Evolutionary conservation across 2,113 vertebrate species (phyloP).

Genomic region (Coturnix japonica): DNA sequence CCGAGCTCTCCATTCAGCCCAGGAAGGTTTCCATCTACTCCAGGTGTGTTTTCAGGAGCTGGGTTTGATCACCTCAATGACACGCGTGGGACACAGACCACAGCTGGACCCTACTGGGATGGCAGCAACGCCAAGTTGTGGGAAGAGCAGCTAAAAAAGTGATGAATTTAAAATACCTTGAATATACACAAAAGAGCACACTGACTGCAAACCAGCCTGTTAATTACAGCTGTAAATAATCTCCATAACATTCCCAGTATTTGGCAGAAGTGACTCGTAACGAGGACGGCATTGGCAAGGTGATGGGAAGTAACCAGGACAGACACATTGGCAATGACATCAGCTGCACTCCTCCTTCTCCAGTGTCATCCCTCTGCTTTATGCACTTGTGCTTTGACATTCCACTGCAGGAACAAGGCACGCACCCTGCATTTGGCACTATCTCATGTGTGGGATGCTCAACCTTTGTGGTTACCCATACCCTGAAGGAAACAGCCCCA

Average conservation of each 20-base stretch:
- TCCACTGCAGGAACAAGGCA: rapidly evolving
- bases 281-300: constrained; percentile 12
- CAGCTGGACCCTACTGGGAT: neutral
- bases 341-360: neutral
- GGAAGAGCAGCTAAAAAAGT: neutral
- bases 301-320: constrained; percentile 45
- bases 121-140: neutral
- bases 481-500: rapidly evolving
- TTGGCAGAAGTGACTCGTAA: constrained; percentile 60
- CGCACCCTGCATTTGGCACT: neutral
- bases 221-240: constrained; percentile 52
- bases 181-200: neutral
- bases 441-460: rapidly evolving
- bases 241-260: constrained; percentile 21
- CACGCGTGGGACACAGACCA: neutral
- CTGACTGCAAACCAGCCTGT: constrained; percentile 15
- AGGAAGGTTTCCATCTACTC: neutral
- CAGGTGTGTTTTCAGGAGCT: neutral
- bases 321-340: constrained; percentile 42
- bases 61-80: rapidly evolving
- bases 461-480: neutral
- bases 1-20: neutral
- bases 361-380: neutral
- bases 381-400: neutral
- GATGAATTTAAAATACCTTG: neutral